Evolutionary conservation across 2,797 vertebrate genomes (phyloP), one percentile per base, ranked within the genome.

Genomic region (Enteromius afrohamiltoni): DNA sequence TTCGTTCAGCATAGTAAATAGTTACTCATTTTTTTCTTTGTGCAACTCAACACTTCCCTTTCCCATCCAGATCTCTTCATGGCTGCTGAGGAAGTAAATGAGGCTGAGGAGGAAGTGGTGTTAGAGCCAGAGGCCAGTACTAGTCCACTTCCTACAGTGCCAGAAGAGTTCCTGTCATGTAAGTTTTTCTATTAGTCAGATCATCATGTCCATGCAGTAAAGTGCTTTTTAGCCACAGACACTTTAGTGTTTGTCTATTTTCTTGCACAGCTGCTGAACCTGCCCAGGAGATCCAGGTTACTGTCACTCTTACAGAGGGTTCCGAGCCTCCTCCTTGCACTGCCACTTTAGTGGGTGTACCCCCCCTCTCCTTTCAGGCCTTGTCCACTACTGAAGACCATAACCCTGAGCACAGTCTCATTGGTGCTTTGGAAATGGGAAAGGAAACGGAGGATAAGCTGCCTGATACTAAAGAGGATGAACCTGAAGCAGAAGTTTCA

Each of bases 211-310:
- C 8, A 75, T 16, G n/a, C 67, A 76, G 21, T 45, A 21, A 37
- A 62, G 31, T 67, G 23, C 45, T 58, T 51, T 67, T 9, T 42
- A 21, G 47, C 10, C n/a, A 74, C 29, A 49, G 37, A 14, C 1
- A n/a, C 17, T 23, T 45, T 37, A 62, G 42, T 60, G 13, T 62
- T 3, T 13, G 19, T 8, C 67, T 55, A 0, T 21, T 9, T 23
- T 71, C 6, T 85, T 84, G 19, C 60, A 8, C 16, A 90, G 89
- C 58, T 80, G 67, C 76, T 74, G 88, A 88, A 14, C 40, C 89
- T 45, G 79, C 86, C 31, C 89, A 90, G 76, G 90, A 89, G 86
- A 90, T 90, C 82, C 89, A 88, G 84, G 90, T 89, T 53, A 90
- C 89, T 0, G 90, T 88, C 23, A 90, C 88, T 71, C 77, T 90